These are phyloP conservation scores for Mimumesa dahlbomi DNA, from an alignment of 2,888 invertebrate genomes.

Conservation along the genomic window DNA sequence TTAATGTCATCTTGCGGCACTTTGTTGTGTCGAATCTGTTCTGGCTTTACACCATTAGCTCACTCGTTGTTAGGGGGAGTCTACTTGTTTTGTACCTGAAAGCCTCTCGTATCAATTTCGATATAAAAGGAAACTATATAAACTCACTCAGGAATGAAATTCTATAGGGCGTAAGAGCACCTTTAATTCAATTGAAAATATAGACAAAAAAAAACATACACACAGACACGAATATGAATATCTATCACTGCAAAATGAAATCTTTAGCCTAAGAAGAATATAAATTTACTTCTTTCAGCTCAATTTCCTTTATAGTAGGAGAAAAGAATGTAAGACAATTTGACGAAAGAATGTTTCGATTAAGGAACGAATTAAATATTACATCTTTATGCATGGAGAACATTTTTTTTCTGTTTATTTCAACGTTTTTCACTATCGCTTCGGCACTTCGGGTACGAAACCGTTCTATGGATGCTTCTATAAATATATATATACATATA, in stretches of 20 bases:
- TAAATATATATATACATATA: too few species aligned
- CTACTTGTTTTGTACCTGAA: conserved; percentile 74
- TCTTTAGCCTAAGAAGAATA: conserved; percentile 44
- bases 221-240: conserved; percentile 28
- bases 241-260: conserved; percentile 27
- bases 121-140: conserved; percentile 56
- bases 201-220: too few species aligned
- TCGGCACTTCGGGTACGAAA: conserved; percentile 45
- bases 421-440: conserved; percentile 25
- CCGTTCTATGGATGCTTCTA: conserved; percentile 44
- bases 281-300: conserved; percentile 26
- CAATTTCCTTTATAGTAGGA: conserved; percentile 16
- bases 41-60: conserved; percentile 37
- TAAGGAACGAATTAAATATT: not conserved
- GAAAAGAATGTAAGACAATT: not conserved
- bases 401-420: too few species aligned
- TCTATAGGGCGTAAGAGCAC: conserved; percentile 60
- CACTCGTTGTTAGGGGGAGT: conserved; percentile 34
- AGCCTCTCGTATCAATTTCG: conserved; percentile 70
- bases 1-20: conserved; percentile 35
- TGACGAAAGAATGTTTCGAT: conserved; percentile 17
- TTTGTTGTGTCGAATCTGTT: conserved; percentile 24
- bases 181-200: conserved; percentile 43
- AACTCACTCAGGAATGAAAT: conserved; percentile 74
- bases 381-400: conserved; percentile 9